Conservation (phyloP, 2,888 invertebrate genomes). For the Drosophila helvetica region DNA sequence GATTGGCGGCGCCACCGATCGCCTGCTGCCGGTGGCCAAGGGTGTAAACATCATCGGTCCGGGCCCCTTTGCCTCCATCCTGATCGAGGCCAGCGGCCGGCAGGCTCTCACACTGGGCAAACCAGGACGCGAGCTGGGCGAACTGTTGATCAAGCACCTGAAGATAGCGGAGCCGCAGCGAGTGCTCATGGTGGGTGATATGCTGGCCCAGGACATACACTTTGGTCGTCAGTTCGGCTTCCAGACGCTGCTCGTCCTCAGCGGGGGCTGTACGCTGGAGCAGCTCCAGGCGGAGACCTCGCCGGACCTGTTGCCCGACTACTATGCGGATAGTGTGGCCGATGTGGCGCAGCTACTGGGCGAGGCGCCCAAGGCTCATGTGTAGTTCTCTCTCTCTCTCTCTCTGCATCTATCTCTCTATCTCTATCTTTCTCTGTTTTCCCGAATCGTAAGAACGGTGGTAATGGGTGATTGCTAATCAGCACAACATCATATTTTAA, state of each 20-base stretch:
- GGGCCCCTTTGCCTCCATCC: conserved; percentile 81
- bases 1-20: conserved; percentile 84
- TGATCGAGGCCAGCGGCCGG: conserved; percentile 81
- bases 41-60: conserved; percentile 83
- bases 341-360: conserved; percentile 77
- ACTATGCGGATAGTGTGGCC: conserved; percentile 79
- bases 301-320: conserved; percentile 73
- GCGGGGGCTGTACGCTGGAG: conserved; percentile 80
- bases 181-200: conserved; percentile 93
- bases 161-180: conserved; percentile 86
- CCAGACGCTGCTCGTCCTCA: conserved; percentile 90
- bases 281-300: conserved; percentile 64
- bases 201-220: conserved; percentile 91
- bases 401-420: no score
- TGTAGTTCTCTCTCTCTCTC: conserved; percentile 27
- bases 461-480: not conserved
- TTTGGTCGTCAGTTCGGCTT: conserved; percentile 89
- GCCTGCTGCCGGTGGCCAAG: conserved; percentile 77
- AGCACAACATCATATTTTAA: not conserved
- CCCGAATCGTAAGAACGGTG: not conserved
- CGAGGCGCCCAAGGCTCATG: conserved; percentile 56
- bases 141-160: conserved; percentile 71
- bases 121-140: conserved; percentile 83
- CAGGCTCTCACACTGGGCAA: conserved; percentile 83
- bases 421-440: not conserved